phyloP scores from a whole-genome alignment of 1,140 invertebrate genomes.

The Helicoverpa zea region DNA sequence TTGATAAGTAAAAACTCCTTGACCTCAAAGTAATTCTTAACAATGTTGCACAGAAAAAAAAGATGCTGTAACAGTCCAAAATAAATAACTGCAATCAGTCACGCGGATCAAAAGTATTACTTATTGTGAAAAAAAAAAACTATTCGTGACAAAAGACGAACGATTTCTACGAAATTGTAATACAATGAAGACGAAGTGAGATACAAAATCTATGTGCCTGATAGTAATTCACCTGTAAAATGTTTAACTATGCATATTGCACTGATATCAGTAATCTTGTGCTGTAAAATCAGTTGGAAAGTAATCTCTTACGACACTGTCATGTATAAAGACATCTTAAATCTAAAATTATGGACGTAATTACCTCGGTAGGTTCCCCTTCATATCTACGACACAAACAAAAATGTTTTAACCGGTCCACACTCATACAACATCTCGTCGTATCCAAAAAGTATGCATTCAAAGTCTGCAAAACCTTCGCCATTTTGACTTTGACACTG shows the following conservation, averaged over 20 bases:
- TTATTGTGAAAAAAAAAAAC: neutral
- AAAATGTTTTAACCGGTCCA: conserved; percentile 81
- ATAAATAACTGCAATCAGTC: conserved; percentile 21
- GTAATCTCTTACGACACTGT: neutral
- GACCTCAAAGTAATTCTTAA: too few species aligned
- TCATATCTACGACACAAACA: conserved; percentile 77
- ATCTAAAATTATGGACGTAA: neutral
- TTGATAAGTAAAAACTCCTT: too few species aligned
- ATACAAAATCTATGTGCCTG: neutral
- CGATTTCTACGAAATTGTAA: neutral
- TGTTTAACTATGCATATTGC: neutral
- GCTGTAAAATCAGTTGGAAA: neutral
- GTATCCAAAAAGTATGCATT: conserved; percentile 78
- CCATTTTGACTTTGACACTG: conserved; percentile 64
- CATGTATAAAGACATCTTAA: neutral
- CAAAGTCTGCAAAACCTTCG: conserved; percentile 76
- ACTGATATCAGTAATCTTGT: conserved; percentile 6
- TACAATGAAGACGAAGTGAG: neutral
- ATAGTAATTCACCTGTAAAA: neutral
- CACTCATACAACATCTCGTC: conserved; percentile 72
- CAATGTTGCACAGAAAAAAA: neutral
- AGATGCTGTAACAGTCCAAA: neutral
- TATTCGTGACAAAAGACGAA: conserved; percentile 22
- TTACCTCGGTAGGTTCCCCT: conserved; percentile 65
- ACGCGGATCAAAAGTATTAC: neutral